phyloP scores from a whole-genome alignment of 2,113 vertebrate species.

The Silurus meridionalis region DNA sequence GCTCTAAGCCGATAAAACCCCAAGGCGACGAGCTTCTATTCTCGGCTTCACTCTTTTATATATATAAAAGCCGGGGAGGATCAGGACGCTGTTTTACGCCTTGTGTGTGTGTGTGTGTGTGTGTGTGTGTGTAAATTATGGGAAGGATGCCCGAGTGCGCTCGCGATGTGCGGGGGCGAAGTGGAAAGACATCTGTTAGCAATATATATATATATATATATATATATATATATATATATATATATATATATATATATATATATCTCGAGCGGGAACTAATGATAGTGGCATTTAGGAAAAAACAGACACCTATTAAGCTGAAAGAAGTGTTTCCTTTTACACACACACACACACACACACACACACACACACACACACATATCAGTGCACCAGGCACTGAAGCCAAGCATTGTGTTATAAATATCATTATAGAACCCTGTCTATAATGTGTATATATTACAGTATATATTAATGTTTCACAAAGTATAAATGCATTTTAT shows the following conservation, averaged over 20 bases:
- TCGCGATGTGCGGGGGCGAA: slow-evolving; percentile 22
- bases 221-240: slow-evolving; percentile 62
- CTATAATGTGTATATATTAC: too few relatives aligned
- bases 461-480: too few relatives aligned
- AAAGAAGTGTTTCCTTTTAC: slow-evolving; percentile 33
- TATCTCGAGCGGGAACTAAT: slow-evolving; percentile 35
- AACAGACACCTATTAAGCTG: slow-evolving; percentile 38
- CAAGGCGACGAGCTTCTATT: neutral
- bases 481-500: too few relatives aligned
- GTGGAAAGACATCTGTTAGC: slow-evolving; percentile 75
- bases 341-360: neutral
- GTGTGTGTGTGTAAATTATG: too few relatives aligned
- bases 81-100: neutral
- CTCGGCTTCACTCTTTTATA: neutral
- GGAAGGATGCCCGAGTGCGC: too few relatives aligned
- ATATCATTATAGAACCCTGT: too few relatives aligned
- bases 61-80: too few relatives aligned
- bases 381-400: neutral
- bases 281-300: slow-evolving; percentile 40
- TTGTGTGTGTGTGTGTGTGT: too few relatives aligned
- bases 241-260: slow-evolving; percentile 61
- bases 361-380: neutral
- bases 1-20: slow-evolving; percentile 4
- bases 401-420: too few relatives aligned
- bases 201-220: slow-evolving; percentile 62